Evolutionary conservation across 2,797 vertebrate species (phyloP), one percentile per base, ranked within the genome.

Genomic region (Crocidura indochinensis): DNA sequence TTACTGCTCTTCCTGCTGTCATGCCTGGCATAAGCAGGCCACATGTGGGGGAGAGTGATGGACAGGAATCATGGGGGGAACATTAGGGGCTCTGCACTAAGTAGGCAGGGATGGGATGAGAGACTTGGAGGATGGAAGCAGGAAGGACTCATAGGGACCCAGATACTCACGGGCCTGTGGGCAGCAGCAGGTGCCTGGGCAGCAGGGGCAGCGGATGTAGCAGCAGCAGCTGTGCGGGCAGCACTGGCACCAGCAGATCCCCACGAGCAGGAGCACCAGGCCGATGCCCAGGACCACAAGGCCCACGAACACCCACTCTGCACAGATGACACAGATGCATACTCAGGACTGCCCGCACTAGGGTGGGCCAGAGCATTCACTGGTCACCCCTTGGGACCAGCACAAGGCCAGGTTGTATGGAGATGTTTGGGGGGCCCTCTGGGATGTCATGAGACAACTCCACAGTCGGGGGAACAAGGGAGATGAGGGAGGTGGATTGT

Each of bases 231-330:
- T 99, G 93, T 99, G 99, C 1, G 17, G 99, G 94, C 99, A 99
- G 96, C 99, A 99, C 97, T 99, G 99, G 96, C 99, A 99, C 99
- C 99, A 99, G 98, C 99, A 99, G 96, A 99, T 98, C 31, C 99
- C 99, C 97, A 99, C 95, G 96, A 99, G 90, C 9, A 99, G 95
- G 94, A 99, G 98, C 98, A 99, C 98, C 91, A 99, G 97, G 96
- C 99, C 73, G 0, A 98, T 97, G 8, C 99, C 99, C 87, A 99
- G 97, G 94, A 98, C 98, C 60, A 99, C 99, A 94, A 98, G 98
- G 90, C 98, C 99, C 75, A 99, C 99, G 96, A 99, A 99, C 31
- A 98, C 98, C 99, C 99, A 99, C 96, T 99, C 99, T 99, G 98
- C 29, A 98, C 97, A 87, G 94, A 88, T 84, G 2, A 96, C 85